Evolutionary conservation across 2,888 invertebrate species (phyloP).

Genomic region (Gordius sp.): DNA sequence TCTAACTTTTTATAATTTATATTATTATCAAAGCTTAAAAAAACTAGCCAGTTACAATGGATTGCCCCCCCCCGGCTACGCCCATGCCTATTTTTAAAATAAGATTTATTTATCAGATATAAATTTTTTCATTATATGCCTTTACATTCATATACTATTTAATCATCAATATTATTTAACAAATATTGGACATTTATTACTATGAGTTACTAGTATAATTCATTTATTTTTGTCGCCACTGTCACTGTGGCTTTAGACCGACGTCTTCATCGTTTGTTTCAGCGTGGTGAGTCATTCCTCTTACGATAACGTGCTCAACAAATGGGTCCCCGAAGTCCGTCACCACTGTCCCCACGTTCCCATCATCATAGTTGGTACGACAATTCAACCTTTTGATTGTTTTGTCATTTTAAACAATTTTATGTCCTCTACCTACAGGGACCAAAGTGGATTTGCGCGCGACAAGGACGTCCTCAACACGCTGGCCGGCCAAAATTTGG

Average conservation of each 20-base stretch:
- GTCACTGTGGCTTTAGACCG: slow-evolving; percentile 48
- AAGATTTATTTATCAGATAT: not conserved
- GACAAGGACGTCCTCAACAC: slow-evolving; percentile 75
- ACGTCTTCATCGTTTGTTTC: slow-evolving; percentile 96
- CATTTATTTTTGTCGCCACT: not conserved
- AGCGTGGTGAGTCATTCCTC: slow-evolving; percentile 95
- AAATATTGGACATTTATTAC: not conserved
- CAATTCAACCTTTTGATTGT: not conserved
- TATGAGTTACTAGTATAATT: not conserved
- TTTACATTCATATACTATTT: not conserved
- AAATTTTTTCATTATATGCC: not conserved
- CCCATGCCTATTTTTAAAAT: too few relatives aligned
- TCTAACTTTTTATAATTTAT: too few relatives aligned
- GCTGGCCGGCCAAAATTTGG: slow-evolving; percentile 68
- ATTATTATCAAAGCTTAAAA: too few relatives aligned
- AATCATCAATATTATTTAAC: not conserved
- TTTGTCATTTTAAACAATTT: not conserved
- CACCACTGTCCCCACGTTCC: slow-evolving; percentile 98
- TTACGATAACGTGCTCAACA: slow-evolving; percentile 93
- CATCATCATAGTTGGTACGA: slow-evolving; percentile 77
- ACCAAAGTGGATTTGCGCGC: slow-evolving; percentile 96
- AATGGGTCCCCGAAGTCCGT: slow-evolving; percentile 99
- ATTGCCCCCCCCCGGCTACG: too few relatives aligned
- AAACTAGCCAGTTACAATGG: too few relatives aligned
- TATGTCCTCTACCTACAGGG: too few relatives aligned